Percentiles rank a stretch among this genome's conserved stretches.
phyloP scores from a whole-genome alignment of 2,113 vertebrate species.

The Arvicanthis niloticus region DNA sequence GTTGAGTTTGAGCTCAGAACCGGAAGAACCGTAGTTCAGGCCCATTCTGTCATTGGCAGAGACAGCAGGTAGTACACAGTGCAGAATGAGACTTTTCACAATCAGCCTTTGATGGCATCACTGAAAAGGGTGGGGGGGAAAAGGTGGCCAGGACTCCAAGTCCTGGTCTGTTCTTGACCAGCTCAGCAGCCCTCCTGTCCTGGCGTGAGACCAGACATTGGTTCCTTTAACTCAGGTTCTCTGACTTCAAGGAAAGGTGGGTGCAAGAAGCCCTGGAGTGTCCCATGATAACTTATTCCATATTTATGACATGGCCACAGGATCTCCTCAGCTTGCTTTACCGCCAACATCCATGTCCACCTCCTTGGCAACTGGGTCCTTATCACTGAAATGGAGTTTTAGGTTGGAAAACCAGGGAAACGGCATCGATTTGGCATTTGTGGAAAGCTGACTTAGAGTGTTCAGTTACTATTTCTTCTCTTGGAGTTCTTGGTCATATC shows the following conservation, averaged over 20 bases:
- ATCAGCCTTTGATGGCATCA: neutral
- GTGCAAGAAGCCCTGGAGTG: neutral
- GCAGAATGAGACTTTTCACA: neutral
- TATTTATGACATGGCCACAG: neutral
- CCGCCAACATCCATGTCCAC: neutral
- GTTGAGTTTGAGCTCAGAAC: neutral
- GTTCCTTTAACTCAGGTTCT: neutral
- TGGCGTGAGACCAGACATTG: accelerated
- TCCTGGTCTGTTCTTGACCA: neutral
- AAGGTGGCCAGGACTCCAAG: no score
- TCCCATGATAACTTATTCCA: neutral
- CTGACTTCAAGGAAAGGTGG: neutral
- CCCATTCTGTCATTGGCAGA: neutral
- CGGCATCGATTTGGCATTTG: no score
- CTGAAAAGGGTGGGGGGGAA: neutral
- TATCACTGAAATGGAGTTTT: neutral
- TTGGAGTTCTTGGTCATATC: neutral
- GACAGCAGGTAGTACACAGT: neutral
- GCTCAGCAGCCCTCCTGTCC: no score
- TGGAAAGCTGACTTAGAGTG: neutral
- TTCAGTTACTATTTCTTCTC: no score
- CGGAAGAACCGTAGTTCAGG: neutral
- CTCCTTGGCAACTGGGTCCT: neutral
- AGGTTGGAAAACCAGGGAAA: neutral
- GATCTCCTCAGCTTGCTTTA: neutral